Evolutionary conservation across 2,888 invertebrate genomes (phyloP).

Genomic region (Malacosoma neustria): DNA sequence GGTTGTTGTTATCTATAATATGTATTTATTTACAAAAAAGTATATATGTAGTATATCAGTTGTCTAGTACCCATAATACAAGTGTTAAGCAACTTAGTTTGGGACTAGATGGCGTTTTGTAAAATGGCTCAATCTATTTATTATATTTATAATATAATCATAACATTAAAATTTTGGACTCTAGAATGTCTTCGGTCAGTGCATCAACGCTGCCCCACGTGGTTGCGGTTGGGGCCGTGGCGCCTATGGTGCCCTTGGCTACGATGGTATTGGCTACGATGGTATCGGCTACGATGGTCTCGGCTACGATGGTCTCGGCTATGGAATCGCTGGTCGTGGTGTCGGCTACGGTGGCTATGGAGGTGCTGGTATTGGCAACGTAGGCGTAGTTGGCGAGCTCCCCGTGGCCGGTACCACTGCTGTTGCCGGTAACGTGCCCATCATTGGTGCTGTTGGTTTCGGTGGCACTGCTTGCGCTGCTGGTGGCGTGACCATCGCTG

Average conservation of each 20-base stretch:
- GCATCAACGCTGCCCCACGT: constrained; percentile 3
- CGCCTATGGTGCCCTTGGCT: no score
- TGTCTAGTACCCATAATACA: no score
- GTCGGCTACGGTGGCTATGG: constrained; percentile 16
- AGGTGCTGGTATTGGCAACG: constrained; percentile 24
- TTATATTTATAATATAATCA: no score
- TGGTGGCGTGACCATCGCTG: constrained; percentile 17
- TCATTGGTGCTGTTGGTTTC: constrained; percentile 29
- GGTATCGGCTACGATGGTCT: constrained; percentile 3
- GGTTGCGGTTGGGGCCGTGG: constrained; percentile 6
- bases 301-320: constrained; percentile 1
- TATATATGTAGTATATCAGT: no score
- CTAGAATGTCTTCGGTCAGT: constrained; percentile 3
- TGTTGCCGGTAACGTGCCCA: constrained; percentile 28
- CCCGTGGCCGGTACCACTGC: constrained; percentile 25
- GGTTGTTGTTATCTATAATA: no score
- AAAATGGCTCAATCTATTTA: no score
- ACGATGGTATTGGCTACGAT: no score
- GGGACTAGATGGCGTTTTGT: no score
- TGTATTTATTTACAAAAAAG: no score
- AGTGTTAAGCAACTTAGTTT: no score
- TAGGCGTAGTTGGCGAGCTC: constrained; percentile 26
- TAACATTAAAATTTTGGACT: no score
- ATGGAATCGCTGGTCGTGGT: neutral
- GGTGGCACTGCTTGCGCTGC: constrained; percentile 23